Evolutionary conservation across 2,113 vertebrate genomes (phyloP).

Genomic region (Recurvirostra avosetta): DNA sequence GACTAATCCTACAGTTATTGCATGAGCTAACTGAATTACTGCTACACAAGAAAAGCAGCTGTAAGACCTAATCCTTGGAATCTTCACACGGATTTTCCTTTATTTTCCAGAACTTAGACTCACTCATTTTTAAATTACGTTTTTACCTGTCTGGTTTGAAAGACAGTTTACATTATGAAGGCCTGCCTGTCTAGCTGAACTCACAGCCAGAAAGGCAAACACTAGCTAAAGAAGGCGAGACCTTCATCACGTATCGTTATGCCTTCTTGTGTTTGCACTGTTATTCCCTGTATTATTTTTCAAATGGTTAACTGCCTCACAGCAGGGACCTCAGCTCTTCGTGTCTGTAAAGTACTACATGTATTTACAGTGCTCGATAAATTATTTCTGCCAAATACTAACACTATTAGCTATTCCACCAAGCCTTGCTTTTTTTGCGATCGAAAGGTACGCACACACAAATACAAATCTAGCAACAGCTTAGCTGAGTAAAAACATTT

Average conservation of each 20-base stretch:
- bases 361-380: background rate
- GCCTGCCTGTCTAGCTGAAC: background rate
- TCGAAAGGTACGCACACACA: background rate
- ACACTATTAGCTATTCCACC: background rate
- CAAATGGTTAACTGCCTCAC: background rate
- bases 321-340: background rate
- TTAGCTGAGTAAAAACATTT: background rate
- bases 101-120: background rate
- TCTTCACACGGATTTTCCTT: background rate
- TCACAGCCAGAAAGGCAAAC: constrained; percentile 1
- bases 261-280: constrained; percentile 5
- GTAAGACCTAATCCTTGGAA: background rate
- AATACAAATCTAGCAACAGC: fast-evolving
- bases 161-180: background rate
- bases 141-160: background rate
- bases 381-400: background rate
- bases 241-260: background rate
- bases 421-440: background rate
- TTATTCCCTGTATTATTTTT: background rate
- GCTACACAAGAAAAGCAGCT: background rate
- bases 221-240: background rate
- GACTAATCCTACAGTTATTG: background rate
- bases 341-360: background rate
- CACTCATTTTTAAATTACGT: background rate
- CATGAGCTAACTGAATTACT: background rate